These are phyloP conservation scores for Temnothorax rugatulus DNA, from an alignment of 2,888 invertebrate species.

Conservation along the genomic window DNA sequence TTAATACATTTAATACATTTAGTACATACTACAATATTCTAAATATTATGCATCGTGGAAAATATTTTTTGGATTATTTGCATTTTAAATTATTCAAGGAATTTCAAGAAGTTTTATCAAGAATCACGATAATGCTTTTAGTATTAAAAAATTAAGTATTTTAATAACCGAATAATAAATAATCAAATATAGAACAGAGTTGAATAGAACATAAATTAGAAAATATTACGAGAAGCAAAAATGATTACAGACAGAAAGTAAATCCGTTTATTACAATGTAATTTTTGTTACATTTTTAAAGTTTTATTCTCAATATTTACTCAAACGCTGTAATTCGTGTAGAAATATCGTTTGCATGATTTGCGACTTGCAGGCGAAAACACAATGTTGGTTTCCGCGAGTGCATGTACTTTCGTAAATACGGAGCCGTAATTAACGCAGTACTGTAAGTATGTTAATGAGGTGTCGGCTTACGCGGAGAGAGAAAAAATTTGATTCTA, in stretches of 20 bases:
- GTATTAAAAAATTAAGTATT: neutral
- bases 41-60: neutral
- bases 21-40: neutral
- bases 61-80: neutral
- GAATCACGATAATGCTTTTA: neutral
- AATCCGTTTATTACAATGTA: neutral
- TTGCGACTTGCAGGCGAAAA: conserved; percentile 38
- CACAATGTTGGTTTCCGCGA: conserved; percentile 23
- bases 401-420: conserved; percentile 40
- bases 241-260: neutral
- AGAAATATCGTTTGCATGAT: conserved; percentile 27
- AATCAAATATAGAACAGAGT: too few relatives aligned
- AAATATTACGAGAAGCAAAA: neutral
- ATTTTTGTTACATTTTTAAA: neutral
- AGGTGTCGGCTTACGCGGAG: conserved; percentile 53
- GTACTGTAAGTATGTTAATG: conserved; percentile 65
- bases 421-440: conserved; percentile 63
- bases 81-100: neutral
- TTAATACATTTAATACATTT: too few relatives aligned
- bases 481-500: conserved; percentile 32
- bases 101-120: neutral
- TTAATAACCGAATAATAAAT: neutral
- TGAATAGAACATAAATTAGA: neutral
- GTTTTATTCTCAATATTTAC: conserved; percentile 11
- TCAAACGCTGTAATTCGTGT: neutral